Conservation (phyloP, 1,140 invertebrate genomes). For the Eubasilissa regina region DNA sequence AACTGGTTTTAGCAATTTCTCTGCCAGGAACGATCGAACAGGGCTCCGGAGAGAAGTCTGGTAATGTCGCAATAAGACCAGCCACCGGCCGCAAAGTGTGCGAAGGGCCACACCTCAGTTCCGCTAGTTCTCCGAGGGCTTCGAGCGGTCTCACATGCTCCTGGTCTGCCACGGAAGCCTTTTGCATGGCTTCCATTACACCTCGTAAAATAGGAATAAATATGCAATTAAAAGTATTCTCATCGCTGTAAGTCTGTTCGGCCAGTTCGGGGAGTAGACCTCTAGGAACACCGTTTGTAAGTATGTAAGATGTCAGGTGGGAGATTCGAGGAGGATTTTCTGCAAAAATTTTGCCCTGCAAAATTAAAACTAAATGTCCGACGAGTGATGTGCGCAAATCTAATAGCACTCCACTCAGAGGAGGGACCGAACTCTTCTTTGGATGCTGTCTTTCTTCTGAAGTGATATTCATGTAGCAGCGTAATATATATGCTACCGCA, state of each 20-base stretch:
- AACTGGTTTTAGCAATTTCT: conserved; percentile 88
- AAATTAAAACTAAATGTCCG: conserved; percentile 68
- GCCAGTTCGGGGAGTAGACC: conserved; percentile 69
- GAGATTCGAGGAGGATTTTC: conserved; percentile 66
- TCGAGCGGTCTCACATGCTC: conserved; percentile 65
- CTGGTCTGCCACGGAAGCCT: conserved; percentile 56
- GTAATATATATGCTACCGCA: conserved; percentile 75
- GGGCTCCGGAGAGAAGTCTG: conserved; percentile 83
- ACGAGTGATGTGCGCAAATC: conserved; percentile 67
- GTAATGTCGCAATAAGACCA: conserved; percentile 81
- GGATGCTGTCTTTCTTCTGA: conserved; percentile 81
- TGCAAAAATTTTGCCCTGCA: conserved; percentile 64
- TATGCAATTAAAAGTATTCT: conserved; percentile 65
- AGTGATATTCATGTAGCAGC: conserved; percentile 79
- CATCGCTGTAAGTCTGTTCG: conserved; percentile 66
- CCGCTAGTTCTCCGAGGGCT: conserved; percentile 63
- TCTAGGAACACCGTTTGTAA: conserved; percentile 66
- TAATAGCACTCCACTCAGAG: conserved; percentile 58
- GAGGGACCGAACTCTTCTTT: conserved; percentile 77
- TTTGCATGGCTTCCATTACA: conserved; percentile 69
- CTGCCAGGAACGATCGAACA: conserved; percentile 81
- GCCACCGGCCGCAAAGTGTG: conserved; percentile 81
- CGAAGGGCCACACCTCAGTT: conserved; percentile 65
- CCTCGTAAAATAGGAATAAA: conserved; percentile 68
- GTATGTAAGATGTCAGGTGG: conserved; percentile 66